Percentiles rank a stretch among this genome's conserved stretches.
phyloP scores from a whole-genome alignment of 2,888 invertebrate species.

The Coenonympha arcania region DNA sequence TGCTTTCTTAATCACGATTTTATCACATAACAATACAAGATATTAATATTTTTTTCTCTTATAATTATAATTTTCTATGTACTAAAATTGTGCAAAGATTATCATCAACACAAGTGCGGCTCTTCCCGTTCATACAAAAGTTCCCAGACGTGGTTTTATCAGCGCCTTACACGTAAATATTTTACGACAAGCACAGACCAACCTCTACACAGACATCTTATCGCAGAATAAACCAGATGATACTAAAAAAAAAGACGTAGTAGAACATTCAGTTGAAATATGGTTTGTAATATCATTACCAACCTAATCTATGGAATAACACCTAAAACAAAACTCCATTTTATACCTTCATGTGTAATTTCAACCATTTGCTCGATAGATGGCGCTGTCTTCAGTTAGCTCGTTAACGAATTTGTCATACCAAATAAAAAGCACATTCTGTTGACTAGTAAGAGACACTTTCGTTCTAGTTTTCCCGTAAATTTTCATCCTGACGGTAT shows the following conservation, averaged over 20 bases:
- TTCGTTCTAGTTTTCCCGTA: too few species aligned
- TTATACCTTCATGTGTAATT: too few species aligned
- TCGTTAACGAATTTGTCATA: too few species aligned
- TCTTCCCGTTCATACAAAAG: constrained; percentile 16
- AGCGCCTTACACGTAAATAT: constrained; percentile 21
- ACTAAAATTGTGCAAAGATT: background rate
- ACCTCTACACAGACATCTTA: background rate
- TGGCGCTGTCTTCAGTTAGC: too few species aligned
- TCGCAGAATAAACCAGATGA: background rate
- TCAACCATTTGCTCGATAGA: too few species aligned
- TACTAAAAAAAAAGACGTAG: background rate
- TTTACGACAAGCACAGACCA: constrained; percentile 23
- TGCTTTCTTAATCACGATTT: background rate
- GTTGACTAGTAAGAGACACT: too few species aligned
- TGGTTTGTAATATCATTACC: too few species aligned
- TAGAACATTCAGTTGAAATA: too few species aligned
- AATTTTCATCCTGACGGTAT: too few species aligned
- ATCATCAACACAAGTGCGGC: background rate
- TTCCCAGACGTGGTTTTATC: constrained; percentile 15
- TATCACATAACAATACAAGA: background rate
- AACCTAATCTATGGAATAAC: too few species aligned
- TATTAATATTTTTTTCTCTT: background rate
- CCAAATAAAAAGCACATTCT: too few species aligned
- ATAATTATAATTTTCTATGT: background rate
- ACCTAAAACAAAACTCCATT: too few species aligned